A percentile compares a stretch with the other conserved stretches of the same genome.
Conservation (phyloP, 1,140 invertebrate species). For the Tetragnatha versicolor region DNA sequence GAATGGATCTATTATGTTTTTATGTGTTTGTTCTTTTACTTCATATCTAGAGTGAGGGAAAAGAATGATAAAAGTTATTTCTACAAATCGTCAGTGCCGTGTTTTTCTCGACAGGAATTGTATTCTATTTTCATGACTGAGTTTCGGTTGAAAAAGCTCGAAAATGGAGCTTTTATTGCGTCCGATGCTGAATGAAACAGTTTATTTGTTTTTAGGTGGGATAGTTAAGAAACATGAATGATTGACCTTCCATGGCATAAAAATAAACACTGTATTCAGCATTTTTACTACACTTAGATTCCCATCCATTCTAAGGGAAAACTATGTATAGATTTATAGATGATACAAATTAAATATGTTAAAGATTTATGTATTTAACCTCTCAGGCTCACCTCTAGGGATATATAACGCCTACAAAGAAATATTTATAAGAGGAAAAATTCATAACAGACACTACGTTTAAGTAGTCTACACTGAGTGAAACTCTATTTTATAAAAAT, state of each 20-base stretch:
- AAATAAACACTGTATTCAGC: too few relatives aligned
- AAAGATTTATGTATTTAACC: too few relatives aligned
- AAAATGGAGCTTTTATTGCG: slow-evolving; percentile 12
- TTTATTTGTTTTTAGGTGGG: slow-evolving; percentile 39
- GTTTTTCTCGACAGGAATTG: slow-evolving; percentile 3
- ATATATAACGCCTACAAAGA: too few relatives aligned
- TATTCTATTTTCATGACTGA: neutral
- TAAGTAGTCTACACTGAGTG: too few relatives aligned
- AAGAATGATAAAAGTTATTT: slow-evolving; percentile 32
- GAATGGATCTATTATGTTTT: slow-evolving; percentile 53
- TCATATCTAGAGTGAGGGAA: slow-evolving; percentile 12
- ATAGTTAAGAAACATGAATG: neutral
- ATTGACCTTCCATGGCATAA: neutral
- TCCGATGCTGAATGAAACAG: slow-evolving; percentile 36
- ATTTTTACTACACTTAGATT: too few relatives aligned
- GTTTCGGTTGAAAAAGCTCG: slow-evolving; percentile 7
- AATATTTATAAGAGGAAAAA: too few relatives aligned
- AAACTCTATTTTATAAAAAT: too few relatives aligned
- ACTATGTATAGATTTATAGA: too few relatives aligned
- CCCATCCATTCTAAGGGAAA: too few relatives aligned
- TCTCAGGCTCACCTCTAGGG: too few relatives aligned
- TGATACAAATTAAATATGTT: too few relatives aligned
- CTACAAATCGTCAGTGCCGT: slow-evolving; percentile 34
- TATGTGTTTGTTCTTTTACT: slow-evolving; percentile 28
- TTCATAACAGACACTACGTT: too few relatives aligned